Base-by-base conservation (phyloP, 2,797 vertebrate genomes). In the Pseudocheirus occidentalis region DNA sequence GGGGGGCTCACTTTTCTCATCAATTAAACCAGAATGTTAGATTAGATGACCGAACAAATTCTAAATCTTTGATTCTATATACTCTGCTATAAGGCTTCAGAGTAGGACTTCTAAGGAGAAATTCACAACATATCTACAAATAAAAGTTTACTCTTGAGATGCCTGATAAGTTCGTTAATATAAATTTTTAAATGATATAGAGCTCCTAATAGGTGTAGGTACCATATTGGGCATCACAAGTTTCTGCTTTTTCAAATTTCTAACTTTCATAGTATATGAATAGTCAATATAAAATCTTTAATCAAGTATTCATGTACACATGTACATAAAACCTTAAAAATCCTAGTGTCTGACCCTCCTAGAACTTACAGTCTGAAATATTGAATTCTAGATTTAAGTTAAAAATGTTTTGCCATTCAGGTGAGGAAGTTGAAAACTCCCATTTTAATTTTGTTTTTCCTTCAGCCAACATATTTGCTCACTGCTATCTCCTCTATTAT, bases 391-490 rank as follows among this genome's bases (percentile, higher is more conserved):
- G 16, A 94, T 96, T 91, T 55, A 4, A 13, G 3, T 93, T 93
- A 3, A 31, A 92, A 97, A 94, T 92, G 6, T 59, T 93, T 94
- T 94, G 46, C 24, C 87, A 90, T 95, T 96, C 92, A 92, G 52
- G 91, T 95, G 55, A 97, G 40, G 95, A 94, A 55, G 56, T 96
- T 95, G 96, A 94, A 95, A 96, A 92, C 14, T 87, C 50, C 52
- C 90, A 95, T 97, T 97, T 96, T 62, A 73, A 89, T 92, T 27
- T 96, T 97, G 97, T 97, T 97, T 97, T 97, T 87, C 40, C 40
- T 97, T 97, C 91, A 95, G 94, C 96, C 93, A 97, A 97, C 94
- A 97, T 96, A 98, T 98, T 97, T 98, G 90, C 90, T 97, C 94
- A 92, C 93, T 95, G 92, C 92, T 97, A 73, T 98, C 96, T 96